These are phyloP conservation scores for Urocolius indicus DNA, from an alignment of 2,113 vertebrate species.

Conservation along the genomic window DNA sequence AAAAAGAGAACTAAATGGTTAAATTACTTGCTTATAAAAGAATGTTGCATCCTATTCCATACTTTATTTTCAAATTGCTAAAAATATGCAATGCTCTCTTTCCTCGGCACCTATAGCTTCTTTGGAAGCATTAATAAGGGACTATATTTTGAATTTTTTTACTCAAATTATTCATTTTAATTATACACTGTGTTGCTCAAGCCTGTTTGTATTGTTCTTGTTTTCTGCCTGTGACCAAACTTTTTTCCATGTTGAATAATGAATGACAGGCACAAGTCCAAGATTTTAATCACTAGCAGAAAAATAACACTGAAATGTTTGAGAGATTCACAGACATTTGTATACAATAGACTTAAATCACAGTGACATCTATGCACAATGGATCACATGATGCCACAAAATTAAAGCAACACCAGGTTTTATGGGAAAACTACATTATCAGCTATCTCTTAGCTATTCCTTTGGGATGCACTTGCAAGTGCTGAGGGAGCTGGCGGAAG, in stretches of 20 bases:
- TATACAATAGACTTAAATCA: neutral
- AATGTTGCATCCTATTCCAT: neutral
- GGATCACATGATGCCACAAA: neutral
- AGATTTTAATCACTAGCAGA: slow-evolving; percentile 48
- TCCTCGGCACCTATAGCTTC: neutral
- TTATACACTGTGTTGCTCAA: slow-evolving; percentile 22
- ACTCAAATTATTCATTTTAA: slow-evolving; percentile 39
- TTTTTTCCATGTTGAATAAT: slow-evolving; percentile 18
- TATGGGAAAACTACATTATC: neutral
- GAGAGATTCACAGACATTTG: slow-evolving; percentile 3
- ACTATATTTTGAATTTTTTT: slow-evolving; percentile 18
- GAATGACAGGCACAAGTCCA: slow-evolving; percentile 47
- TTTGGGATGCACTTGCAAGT: no score
- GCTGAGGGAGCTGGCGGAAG: no score
- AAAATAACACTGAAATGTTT: slow-evolving; percentile 14
- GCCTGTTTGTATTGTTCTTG: slow-evolving; percentile 27
- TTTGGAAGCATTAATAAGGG: neutral
- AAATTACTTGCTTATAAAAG: neutral
- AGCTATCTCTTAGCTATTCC: neutral
- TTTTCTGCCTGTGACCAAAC: slow-evolving; percentile 37
- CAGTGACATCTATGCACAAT: neutral
- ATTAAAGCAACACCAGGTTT: neutral
- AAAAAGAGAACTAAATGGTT: neutral
- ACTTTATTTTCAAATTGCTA: neutral
- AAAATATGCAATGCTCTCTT: neutral